Evolutionary conservation across 2,888 invertebrate genomes (phyloP), one percentile per base, ranked within the genome.

Genomic region (Clistopyga incitator): DNA sequence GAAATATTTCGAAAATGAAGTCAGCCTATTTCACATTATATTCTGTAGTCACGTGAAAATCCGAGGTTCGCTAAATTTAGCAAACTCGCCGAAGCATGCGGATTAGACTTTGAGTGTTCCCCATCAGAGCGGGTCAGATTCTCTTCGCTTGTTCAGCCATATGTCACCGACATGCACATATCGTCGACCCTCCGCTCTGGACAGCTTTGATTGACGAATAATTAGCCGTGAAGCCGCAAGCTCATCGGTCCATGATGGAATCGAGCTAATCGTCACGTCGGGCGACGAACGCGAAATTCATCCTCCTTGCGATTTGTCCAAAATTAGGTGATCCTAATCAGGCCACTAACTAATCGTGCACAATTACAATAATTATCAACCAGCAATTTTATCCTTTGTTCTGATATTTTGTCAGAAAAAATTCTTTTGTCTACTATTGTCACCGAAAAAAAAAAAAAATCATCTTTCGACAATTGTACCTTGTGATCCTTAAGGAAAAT

Each of bases 191-290:
- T 78, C 79, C 70, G 56, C 81, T 65, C 20, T 72, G 80, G 83
- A 77, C 84, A 81, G 82, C 61, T 79, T 68, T 87, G 87, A 86
- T 87, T 86, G 87, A 85, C 83, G 84, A 83, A 80, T 86, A 87
- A 87, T 87, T 84, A 85, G 85, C 82, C 84, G 59, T 84, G 84
- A 85, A 84, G 79, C 80, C 80, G 78, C 80, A 75, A 81, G 84
- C 86, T 87, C 83, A 85, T 86, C 75, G 81, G 59, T 61, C 70
- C 74, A 77, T 81, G 67, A 86, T 78, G 68, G 47, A 68, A 79
- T 42, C 71, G 75, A 77, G 50, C 72, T 74, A 38, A 54, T 45
- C 38, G 80, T 76, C 72, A 67, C 72, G 71, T 71, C 50, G 65
- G 25, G 18, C 68, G 74, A 78, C 50, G 56, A 59, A 74, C 74